Evolutionary conservation across 2,888 invertebrate genomes (phyloP), one percentile per base, ranked within the genome.

Genomic region (Agrochola lota): DNA sequence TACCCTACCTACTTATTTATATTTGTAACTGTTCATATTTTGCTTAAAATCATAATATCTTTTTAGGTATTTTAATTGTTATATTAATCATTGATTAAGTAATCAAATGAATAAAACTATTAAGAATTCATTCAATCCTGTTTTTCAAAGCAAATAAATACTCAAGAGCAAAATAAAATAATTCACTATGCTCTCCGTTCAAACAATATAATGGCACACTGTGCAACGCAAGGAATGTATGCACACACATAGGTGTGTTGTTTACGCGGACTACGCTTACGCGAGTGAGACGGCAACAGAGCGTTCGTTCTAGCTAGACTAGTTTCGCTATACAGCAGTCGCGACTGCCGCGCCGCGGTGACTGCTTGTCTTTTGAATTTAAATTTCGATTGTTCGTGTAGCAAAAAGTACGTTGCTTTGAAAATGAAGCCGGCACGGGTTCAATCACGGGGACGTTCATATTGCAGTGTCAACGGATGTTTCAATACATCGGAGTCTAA

Each of bases 271-370:
- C 20, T 30, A 49, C 23, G 9, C 8, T 8, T 2, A 15, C 23
- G 52, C 40, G 17, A 74, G 75, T 43, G 60, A 80, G 80, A 80
- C 26, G 12, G 46, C 62, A 23, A 59, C 59, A 55, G 66, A 55
- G 35, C 43, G 43, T 43, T 71, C 71, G 62, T 46, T 66, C 81
- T 74, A 64, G 57, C 43, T 35, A 60, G 81, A 49, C 43, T 35
- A 60, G 81, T 67, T 81, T 81, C 74, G 81, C 78, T 78, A 78
- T 81, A 66, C 52, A 52, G 9, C 78, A 78, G 78, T 78, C 26
- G 66, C 52, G 78, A 60, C 30, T 81, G 81, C 66, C 78, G 20
- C 78, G 55, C 43, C 59, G 26, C 7, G 17, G 35, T 52, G 81
- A 35, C 35, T 35, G 60, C 43, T 30, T 46, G 78, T 35, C 23